Base-by-base conservation (phyloP, 2,888 invertebrate species). In the Spatulosminthurus flaviceps region DNA sequence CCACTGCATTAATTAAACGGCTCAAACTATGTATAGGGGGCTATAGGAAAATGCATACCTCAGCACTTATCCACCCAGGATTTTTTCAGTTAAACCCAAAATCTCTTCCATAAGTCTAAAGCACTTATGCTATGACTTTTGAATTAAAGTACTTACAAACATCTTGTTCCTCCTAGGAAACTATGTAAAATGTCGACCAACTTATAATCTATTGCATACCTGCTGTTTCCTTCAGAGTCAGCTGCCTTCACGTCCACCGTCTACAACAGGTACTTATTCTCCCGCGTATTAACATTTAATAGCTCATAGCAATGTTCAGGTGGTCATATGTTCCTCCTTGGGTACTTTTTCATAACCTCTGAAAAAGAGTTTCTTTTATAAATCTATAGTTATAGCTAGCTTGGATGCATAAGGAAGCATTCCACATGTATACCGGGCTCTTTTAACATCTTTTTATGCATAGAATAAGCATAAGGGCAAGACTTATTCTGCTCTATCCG, bases 171-270 rank as follows among this genome's bases (percentile, higher is more conserved):
- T 51, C 51, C 19, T 51, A 51, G 51, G 51, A 51, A 51, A 51
- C 51, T 51, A 51, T 51, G 51, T 51, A 51, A 51, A 51, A 51
- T 51, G 51, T 51, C 51, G 51, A 51, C 51, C 51, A 51, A 51
- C 7, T 51, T 51, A 51, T 51, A 51, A 51, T 51, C 51, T 51
- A 51, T 51, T 51, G 51, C 51, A 51, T 51, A 51, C 51, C 51
- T 51, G 51, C 51, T 51, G 51, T n/a, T 51, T 51, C 51, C 51
- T 51, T 51, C 16, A 2, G n/a, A 51, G 51, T 51, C 51, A 51
- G n/a, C 16, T 51, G 5, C 51, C 16, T 51, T 11, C 16, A 51
- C 9, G 9, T 7, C 5, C 9, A 34, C 9, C 4, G 4, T 34
- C 34, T 34, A 34, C 9, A 7, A 9, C 9, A 9, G 4, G 34